These are phyloP conservation scores for Lerema accius DNA, from an alignment of 1,140 invertebrate genomes.

Conservation along the genomic window DNA sequence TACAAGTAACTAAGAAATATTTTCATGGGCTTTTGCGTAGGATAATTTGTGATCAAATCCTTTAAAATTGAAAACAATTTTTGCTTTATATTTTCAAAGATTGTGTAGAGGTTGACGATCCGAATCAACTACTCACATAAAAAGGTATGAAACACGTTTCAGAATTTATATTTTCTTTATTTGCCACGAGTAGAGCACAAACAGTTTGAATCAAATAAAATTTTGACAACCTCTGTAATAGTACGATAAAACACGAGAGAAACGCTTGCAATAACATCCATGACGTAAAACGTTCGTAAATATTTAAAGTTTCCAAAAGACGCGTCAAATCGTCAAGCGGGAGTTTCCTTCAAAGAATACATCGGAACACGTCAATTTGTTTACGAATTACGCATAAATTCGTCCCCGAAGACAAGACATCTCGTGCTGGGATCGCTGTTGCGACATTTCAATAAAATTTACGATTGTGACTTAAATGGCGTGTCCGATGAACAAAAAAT, in stretches of 20 bases:
- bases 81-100: too few species aligned
- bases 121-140: too few species aligned
- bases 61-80: too few species aligned
- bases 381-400: conserved; percentile 82
- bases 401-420: conserved; percentile 77
- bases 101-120: too few species aligned
- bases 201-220: conserved; percentile 1
- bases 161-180: neutral
- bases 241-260: conserved; percentile 22
- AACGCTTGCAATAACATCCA: conserved; percentile 40
- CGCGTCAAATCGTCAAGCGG: conserved; percentile 73
- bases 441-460: conserved; percentile 83
- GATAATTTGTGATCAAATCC: too few species aligned
- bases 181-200: neutral
- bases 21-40: too few species aligned
- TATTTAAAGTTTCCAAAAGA: conserved; percentile 69
- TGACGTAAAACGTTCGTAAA: conserved; percentile 58
- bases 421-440: conserved; percentile 77
- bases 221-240: conserved; percentile 14
- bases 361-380: conserved; percentile 78
- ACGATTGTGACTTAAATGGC: conserved; percentile 80
- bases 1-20: too few species aligned
- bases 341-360: conserved; percentile 63
- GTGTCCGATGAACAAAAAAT: conserved; percentile 77
- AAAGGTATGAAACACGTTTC: neutral